Base-by-base conservation (phyloP, 2,888 invertebrate species). In the Melolontha melolontha region DNA sequence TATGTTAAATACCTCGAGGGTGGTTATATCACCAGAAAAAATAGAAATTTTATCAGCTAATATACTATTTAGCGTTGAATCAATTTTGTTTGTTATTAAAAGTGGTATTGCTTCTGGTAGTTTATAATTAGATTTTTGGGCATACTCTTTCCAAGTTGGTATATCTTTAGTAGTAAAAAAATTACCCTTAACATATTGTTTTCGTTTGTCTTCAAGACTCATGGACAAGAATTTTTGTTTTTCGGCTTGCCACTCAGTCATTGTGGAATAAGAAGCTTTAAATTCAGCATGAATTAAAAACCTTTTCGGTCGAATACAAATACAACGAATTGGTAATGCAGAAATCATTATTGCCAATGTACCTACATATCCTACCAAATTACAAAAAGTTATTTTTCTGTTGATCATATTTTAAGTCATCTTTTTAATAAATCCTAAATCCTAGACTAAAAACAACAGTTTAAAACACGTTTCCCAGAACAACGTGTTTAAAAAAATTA, bases 1-100 rank as follows among this genome's bases (percentile, higher is more conserved):
- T n/a, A 57, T 27, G 29, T 44, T 57, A 69, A 73, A 72, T 78
- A 88, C 88, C 86, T 94, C 92, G 51, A 97, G 84, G 59, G 86
- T 86, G 0, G 95, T 96, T 22, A 97, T 95, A 79, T 96, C 95
- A 1, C 95, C 95, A 78, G 84, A 84, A 85, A 88, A 93, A 68
- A 91, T 82, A 6, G 90, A 89, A 50, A 92, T 85, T 79, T 88
- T 90, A n/a, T 86, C 82, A 5, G 85, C 82, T n/a, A 91, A 75
- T 0, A 75, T 72, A 39, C 79, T 79, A 76, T 88, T 87, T 71
- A 82, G 79, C 0, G 78, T 72, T 0, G 73, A 50, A 71, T 87
- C 78, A 34, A 86, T 86, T 63, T 82, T 82, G 8, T 78, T 74
- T 12, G 80, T 81, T 2, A 75, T 62, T 52, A 79, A 69, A 40